Evolutionary conservation across 1,140 invertebrate species (phyloP), one percentile per base, ranked within the genome.

Genomic region (Bombus polaris): DNA sequence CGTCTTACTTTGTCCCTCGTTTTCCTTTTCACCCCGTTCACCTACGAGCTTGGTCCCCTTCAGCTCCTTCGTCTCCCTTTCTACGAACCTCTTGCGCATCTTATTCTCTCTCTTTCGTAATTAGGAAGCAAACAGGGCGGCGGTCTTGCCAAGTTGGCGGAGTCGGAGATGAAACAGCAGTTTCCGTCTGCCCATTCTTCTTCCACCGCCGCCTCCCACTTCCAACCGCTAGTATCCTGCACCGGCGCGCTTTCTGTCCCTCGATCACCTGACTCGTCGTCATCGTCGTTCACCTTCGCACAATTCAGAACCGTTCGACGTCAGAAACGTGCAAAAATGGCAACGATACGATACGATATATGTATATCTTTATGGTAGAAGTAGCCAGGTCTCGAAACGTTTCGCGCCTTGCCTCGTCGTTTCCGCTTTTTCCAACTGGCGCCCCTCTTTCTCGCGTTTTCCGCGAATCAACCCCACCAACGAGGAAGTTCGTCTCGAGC

Each of bases 51-150:
- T 39, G 39, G 32, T 18, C 39, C 71, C 37, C 71, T 25, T 39
- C 18, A 66, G 62, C 62, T n/a, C 70, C 25, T 62, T 47, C 18
- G 12, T 25, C 66, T 65, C 75, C 65, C 15, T 59, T 75, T 62
- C 39, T 35, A 32, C 59, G 57, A 13, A 22, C 35, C 74, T 35
- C 85, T 35, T 80, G 66, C 70, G 74, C 74, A 83, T 87, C 86
- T 86, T 89, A 90, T 90, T 90, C 91, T 82, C 88, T 91, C 87
- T 89, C 85, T 83, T 89, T 87, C 87, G 91, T 93, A 93, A 93
- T 93, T 93, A 93, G 92, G 92, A 90, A 93, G 92, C 92, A 93
- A 92, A 92, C 92, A 93, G 92, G 87, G 73, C 87, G 90, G 89
- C 83, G 87, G 90, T 92, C 92, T 92, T 92, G 92, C 92, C 92